A percentile compares a stretch with the other conserved stretches of the same genome.
These are phyloP conservation scores for Teleogryllus oceanicus DNA, from an alignment of 2,888 invertebrate genomes.

Conservation along the genomic window DNA sequence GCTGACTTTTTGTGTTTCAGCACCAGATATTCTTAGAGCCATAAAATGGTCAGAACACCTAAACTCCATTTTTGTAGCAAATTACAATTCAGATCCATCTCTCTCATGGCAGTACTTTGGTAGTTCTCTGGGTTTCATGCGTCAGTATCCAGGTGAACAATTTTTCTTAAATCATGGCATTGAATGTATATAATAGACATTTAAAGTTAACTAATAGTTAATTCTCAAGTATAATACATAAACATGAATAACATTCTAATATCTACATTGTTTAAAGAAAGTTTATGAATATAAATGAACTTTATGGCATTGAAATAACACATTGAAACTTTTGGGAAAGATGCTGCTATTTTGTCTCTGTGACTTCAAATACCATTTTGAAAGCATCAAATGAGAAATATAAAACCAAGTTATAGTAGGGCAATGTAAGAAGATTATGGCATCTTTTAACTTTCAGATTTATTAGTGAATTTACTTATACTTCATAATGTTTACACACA, in stretches of 20 bases:
- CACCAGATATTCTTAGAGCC: conserved; percentile 81
- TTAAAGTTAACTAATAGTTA: not conserved
- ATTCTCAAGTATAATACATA: no score
- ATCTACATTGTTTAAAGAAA: not conserved
- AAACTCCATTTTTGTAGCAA: conserved; percentile 82
- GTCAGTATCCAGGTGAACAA: conserved; percentile 83
- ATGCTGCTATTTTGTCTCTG: no score
- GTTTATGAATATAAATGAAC: not conserved
- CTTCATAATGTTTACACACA: no score
- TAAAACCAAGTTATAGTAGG: no score
- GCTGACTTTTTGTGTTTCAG: conserved; percentile 48
- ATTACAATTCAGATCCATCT: conserved; percentile 80
- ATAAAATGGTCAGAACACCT: conserved; percentile 95
- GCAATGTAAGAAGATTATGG: no score
- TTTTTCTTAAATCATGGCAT: not conserved
- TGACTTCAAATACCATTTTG: no score
- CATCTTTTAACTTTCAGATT: no score
- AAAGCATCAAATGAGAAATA: no score
- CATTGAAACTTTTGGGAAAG: not conserved
- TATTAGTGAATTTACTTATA: no score
- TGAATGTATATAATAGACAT: not conserved
- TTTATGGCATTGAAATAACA: not conserved
- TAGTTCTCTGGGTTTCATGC: conserved; percentile 93
- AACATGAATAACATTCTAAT: no score
- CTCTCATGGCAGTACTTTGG: conserved; percentile 98